Conservation (phyloP, 2,113 vertebrate genomes). For the Alectura lathami region DNA sequence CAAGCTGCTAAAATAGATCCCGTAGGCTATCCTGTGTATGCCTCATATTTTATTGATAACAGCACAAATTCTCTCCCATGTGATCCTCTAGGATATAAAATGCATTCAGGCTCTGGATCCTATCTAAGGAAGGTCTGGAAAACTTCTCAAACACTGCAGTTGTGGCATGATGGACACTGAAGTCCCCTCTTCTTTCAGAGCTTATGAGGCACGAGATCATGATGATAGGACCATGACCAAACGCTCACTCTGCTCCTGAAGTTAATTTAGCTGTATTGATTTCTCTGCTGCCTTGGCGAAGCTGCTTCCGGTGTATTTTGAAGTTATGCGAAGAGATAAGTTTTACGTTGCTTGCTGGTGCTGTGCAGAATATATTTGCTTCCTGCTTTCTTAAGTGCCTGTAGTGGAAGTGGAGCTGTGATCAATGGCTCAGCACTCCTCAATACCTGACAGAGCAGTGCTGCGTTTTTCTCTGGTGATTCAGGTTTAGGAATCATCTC, state of each 20-base stretch:
- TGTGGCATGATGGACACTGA: rapidly evolving
- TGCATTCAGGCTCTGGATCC: not conserved
- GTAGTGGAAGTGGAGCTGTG: not conserved
- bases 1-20: not conserved
- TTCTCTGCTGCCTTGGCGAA: not conserved
- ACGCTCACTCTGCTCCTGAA: not conserved
- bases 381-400: not conserved
- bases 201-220: not conserved
- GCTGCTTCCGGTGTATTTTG: not conserved
- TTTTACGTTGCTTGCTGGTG: not conserved
- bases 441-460: not conserved
- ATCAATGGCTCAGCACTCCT: not conserved
- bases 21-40: not conserved
- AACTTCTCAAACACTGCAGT: not conserved
- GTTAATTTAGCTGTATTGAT: not conserved
- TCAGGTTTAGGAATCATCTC: not conserved
- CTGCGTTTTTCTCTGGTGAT: not conserved
- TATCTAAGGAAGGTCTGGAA: not conserved
- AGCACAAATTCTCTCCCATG: not conserved
- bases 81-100: not conserved
- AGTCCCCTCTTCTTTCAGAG: not conserved
- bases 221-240: not conserved
- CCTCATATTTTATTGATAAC: conserved; percentile 8
- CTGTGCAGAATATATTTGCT: not conserved
- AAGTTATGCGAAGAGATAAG: not conserved